Conservation (phyloP, 1,140 invertebrate species). For the Semibalanus balanoides region DNA sequence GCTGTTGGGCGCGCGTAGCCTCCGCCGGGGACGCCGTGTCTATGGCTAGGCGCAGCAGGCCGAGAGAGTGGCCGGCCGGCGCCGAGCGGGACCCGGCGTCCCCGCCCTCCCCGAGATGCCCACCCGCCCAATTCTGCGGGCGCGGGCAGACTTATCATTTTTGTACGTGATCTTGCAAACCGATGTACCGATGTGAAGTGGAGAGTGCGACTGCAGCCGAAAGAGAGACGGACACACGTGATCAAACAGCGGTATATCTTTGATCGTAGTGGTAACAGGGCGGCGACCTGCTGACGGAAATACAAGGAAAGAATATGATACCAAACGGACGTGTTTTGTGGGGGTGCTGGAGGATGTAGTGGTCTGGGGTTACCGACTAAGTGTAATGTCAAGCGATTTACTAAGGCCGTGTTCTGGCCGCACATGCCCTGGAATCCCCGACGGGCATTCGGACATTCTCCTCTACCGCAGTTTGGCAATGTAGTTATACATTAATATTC, state of each 20-base stretch:
- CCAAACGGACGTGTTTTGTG: neutral
- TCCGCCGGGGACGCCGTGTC: neutral
- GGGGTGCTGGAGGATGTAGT: neutral
- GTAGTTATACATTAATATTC: neutral
- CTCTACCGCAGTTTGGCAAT: no score
- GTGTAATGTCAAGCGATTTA: neutral
- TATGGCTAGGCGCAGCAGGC: no score
- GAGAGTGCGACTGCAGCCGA: neutral
- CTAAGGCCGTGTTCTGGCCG: neutral
- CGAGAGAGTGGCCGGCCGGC: no score
- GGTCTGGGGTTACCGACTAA: neutral
- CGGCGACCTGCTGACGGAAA: neutral
- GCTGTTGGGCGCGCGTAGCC: neutral
- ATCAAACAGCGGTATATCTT: neutral
- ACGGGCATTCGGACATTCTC: no score
- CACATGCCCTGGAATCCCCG: no score
- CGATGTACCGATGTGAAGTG: neutral
- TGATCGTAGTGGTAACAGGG: neutral
- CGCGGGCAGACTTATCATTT: neutral
- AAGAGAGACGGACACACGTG: neutral
- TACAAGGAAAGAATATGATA: slow-evolving; percentile 2
- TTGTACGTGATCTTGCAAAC: neutral
- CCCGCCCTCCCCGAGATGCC: neutral
- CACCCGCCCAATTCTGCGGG: no score
- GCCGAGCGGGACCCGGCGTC: neutral